Base-by-base conservation (phyloP, 92 coral and sea anemone genomes). In the Heteractis magnifica region DNA sequence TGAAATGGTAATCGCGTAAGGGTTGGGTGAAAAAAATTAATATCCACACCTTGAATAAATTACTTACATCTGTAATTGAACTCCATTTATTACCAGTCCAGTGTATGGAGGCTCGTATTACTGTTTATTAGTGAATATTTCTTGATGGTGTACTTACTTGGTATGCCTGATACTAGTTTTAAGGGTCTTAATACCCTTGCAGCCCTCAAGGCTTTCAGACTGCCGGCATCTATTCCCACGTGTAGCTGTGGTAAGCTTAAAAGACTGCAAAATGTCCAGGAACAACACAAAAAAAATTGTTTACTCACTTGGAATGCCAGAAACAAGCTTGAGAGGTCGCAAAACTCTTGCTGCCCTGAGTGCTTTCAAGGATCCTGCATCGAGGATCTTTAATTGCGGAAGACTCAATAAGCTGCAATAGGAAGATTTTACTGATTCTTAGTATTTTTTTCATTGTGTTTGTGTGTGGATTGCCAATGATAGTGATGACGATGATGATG, bases 101-200 rank as follows among this genome's bases (percentile, higher is more conserved):
- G 44, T 34, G 44, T 34, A 26, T 26, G 34, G 34, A 26, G 1
- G 34, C 0, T 26, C 0, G 0, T 26, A 34, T 34, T 34, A 34
- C 44, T 34, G 44, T 34, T 34, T 34, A 34, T 34, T 34, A 34
- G 44, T 34, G 44, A 76, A n/a, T 20, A 64, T 18, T 14, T n/a
- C 34, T 11, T 26, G 11, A 68, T 26, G 20, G 8, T 20, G 13
- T 71, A 97, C 99, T 92, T 97, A 97, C 99, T 97, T 94, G 99
- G 99, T 59, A 97, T 97, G 87, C 99, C 99, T 73, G 99, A 97
- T 78, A 97, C 99, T 76, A 97, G 92, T 88, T 97, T 97, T 78
- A 97, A 93, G 48, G 99, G 99, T 77, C 99, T 87, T 68, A 97
- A 90, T 10, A 97, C 99, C 86, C 99, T 92, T 51, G 99, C 99